These are phyloP conservation scores for Hyles vespertilio DNA, from an alignment of 1,140 invertebrate species.

Conservation along the genomic window DNA sequence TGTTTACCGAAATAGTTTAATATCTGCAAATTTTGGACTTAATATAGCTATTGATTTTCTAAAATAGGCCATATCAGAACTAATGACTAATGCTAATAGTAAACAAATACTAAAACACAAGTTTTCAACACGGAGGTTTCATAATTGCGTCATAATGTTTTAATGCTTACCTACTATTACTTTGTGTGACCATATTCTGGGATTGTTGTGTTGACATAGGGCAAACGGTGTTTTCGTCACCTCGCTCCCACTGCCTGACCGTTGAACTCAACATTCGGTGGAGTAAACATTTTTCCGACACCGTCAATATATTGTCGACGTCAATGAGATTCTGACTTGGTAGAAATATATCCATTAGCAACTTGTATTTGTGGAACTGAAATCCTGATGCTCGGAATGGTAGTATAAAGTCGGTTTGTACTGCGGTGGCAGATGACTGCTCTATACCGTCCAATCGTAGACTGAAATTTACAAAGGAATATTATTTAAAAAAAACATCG, in stretches of 20 bases:
- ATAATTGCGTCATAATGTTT: not conserved
- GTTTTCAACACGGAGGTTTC: too few relatives aligned
- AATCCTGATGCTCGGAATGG: conserved; percentile 77
- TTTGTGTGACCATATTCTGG: conserved; percentile 37
- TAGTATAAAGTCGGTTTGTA: conserved; percentile 70
- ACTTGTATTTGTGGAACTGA: conserved; percentile 77
- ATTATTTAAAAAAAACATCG: too few relatives aligned
- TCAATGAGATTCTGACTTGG: conserved; percentile 70
- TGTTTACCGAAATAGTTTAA: too few relatives aligned
- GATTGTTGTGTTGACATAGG: conserved; percentile 50
- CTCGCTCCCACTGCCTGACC: conserved; percentile 72
- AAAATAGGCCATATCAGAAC: not conserved
- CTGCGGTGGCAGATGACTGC: conserved; percentile 58
- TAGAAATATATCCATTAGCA: conserved; percentile 78
- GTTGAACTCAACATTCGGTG: conserved; percentile 79
- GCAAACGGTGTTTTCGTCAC: conserved; percentile 72
- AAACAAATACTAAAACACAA: too few relatives aligned
- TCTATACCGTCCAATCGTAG: conserved; percentile 80
- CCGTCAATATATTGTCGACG: conserved; percentile 62
- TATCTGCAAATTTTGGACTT: not conserved
- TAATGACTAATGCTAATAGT: too few relatives aligned
- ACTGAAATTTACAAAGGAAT: conserved; percentile 48
- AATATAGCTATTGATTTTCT: not conserved
- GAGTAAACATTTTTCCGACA: conserved; percentile 76
- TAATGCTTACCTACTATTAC: conserved; percentile 37